Percentiles rank a stretch among this genome's conserved stretches.
Evolutionary conservation across 2,797 vertebrate genomes (phyloP).

Genomic region (Meda fulgida): DNA sequence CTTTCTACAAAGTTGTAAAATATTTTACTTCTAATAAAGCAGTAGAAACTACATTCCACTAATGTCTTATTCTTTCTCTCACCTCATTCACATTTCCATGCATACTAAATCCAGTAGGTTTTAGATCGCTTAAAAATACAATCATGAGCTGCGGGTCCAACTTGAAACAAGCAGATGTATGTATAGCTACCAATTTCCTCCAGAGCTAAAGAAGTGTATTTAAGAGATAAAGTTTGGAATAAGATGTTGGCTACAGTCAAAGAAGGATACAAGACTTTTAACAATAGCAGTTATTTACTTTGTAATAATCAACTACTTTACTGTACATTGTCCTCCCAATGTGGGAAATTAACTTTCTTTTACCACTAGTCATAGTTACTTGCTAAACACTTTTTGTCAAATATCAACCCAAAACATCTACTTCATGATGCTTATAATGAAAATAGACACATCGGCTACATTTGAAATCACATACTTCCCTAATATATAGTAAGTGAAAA

Average conservation of each 20-base stretch:
- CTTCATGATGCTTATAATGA: neutral
- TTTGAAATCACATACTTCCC: no score
- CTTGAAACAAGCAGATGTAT: neutral
- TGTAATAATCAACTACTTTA: neutral
- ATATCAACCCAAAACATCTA: neutral
- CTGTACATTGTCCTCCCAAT: neutral
- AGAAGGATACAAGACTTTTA: neutral
- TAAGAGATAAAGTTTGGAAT: neutral
- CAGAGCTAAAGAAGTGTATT: neutral
- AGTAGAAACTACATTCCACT: slow-evolving; percentile 76
- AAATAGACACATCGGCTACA: neutral
- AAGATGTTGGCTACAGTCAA: neutral
- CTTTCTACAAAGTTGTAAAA: slow-evolving; percentile 81
- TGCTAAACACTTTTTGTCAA: neutral
- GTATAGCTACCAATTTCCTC: neutral
- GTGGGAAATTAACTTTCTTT: neutral
- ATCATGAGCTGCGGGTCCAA: neutral
- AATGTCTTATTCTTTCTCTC: slow-evolving; percentile 20
- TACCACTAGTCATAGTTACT: neutral
- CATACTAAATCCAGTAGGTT: neutral
- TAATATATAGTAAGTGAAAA: no score
- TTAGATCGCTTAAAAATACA: neutral
- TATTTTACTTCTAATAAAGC: slow-evolving; percentile 83
- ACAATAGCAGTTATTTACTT: neutral
- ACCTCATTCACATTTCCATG: neutral